Conservation (phyloP, 2,113 vertebrate genomes). For the Henicopernis longicauda region DNA sequence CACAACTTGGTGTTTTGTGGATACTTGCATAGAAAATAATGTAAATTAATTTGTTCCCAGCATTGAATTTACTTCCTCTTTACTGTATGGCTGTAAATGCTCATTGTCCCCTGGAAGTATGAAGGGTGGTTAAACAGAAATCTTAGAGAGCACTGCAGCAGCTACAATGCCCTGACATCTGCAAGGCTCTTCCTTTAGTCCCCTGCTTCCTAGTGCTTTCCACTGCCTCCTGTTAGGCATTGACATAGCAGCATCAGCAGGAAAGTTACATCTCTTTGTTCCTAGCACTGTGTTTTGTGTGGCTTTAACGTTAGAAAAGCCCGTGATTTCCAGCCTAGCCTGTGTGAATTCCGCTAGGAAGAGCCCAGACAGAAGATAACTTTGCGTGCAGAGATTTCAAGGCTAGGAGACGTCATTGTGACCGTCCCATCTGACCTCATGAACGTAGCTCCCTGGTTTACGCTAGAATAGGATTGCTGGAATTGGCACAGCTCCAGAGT, state of each 20-base stretch:
- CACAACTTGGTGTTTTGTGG: not conserved
- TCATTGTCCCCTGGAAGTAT: rapidly evolving
- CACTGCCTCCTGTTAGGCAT: not conserved
- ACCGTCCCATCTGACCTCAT: not conserved
- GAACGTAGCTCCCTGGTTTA: not conserved
- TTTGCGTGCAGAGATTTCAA: not conserved
- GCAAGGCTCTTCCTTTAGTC: not conserved
- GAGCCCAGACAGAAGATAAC: not conserved
- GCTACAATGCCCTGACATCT: not conserved
- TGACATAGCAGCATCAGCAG: not conserved
- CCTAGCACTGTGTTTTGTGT: not conserved
- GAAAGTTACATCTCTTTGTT: not conserved
- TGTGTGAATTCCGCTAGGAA: not conserved
- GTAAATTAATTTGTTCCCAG: not conserved
- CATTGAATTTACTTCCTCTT: not conserved
- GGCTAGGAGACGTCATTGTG: not conserved
- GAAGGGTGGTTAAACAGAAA: not conserved
- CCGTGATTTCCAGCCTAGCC: not conserved
- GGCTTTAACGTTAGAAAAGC: not conserved
- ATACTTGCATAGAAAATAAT: not conserved
- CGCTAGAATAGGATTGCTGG: not conserved
- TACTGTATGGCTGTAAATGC: not conserved
- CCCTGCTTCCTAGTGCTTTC: not conserved
- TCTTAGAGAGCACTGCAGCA: not conserved
- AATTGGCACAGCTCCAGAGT: not conserved